A percentile compares a stretch with the other conserved stretches of the same genome.
These are phyloP conservation scores for Heloderma charlesbogerti DNA, from an alignment of 2,113 vertebrate species.

Conservation along the genomic window DNA sequence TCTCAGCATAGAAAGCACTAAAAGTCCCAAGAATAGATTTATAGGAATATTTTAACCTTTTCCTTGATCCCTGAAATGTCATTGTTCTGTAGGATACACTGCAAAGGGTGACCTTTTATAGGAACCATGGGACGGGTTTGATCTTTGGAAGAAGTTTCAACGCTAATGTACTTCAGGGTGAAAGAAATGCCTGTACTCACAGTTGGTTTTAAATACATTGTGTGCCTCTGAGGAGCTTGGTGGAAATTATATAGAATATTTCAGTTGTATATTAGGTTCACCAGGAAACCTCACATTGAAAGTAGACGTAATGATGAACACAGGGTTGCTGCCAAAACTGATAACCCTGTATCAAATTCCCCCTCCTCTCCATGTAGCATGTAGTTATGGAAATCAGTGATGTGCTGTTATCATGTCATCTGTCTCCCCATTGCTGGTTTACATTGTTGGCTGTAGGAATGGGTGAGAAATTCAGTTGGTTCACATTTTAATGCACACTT, in stretches of 20 bases:
- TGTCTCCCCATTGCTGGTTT: background rate
- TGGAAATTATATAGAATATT: background rate
- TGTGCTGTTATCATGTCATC: background rate
- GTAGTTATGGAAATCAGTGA: background rate
- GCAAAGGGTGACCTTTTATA: conserved; percentile 82
- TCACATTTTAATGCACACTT: no score
- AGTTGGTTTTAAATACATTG: conserved; percentile 57
- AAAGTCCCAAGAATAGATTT: conserved; percentile 84
- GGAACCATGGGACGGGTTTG: conserved; percentile 71
- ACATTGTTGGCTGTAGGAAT: background rate
- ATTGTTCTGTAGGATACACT: conserved; percentile 83
- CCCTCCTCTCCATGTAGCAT: conserved; percentile 23
- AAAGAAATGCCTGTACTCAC: conserved; percentile 50
- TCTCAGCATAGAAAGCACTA: conserved; percentile 75
- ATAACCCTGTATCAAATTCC: background rate
- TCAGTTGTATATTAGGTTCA: conserved; percentile 30
- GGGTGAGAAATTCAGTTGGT: background rate
- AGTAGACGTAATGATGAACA: background rate
- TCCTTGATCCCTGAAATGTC: conserved; percentile 88
- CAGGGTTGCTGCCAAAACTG: background rate
- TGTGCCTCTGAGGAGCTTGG: conserved; percentile 14
- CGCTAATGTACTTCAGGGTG: conserved; percentile 72
- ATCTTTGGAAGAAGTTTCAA: conserved; percentile 76
- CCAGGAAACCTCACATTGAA: conserved; percentile 10
- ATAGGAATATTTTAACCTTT: conserved; percentile 91